Conservation (phyloP, 2,888 invertebrate species). For the Lasioglossum marginatum region DNA sequence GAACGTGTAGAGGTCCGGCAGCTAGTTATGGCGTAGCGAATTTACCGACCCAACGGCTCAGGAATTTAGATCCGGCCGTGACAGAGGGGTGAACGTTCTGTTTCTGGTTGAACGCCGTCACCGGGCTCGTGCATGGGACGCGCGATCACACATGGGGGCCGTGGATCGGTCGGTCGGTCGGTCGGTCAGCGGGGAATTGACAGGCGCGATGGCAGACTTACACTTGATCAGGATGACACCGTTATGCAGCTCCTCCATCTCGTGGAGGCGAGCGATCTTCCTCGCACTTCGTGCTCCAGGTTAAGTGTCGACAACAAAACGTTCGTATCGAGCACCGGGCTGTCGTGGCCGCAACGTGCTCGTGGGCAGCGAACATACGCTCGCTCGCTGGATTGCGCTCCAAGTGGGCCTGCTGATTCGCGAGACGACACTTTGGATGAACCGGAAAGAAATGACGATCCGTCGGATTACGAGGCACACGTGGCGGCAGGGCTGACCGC, state of each 20-base stretch:
- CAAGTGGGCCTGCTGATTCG: background rate
- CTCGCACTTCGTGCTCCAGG: slow-evolving; percentile 52
- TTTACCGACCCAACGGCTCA: slow-evolving; percentile 11
- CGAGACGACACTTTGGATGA: background rate
- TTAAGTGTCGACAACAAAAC: slow-evolving; percentile 34
- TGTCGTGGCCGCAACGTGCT: slow-evolving; percentile 41
- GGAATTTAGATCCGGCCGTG: slow-evolving; percentile 20
- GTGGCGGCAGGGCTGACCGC: slow-evolving; percentile 60
- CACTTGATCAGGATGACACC: slow-evolving; percentile 91
- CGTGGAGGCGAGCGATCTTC: slow-evolving; percentile 67
- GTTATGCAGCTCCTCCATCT: slow-evolving; percentile 89
- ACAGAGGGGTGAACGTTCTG: slow-evolving; percentile 52
- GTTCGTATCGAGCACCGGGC: slow-evolving; percentile 33
- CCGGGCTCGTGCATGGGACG: slow-evolving; percentile 11
- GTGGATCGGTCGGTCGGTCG: background rate
- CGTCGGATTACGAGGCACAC: slow-evolving; percentile 53
- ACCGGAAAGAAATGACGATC: background rate
- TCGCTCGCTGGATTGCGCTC: slow-evolving; percentile 7
- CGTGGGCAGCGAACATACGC: slow-evolving; percentile 24
- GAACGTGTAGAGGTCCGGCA: background rate
- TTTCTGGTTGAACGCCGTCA: slow-evolving; percentile 56
- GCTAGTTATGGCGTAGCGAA: slow-evolving; percentile 5
- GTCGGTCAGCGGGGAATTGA: slow-evolving; percentile 22
- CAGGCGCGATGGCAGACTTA: slow-evolving; percentile 84
- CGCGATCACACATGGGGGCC: background rate